Evolutionary conservation across 2,888 invertebrate genomes (phyloP).

Genomic region (Escarpia spicata): DNA sequence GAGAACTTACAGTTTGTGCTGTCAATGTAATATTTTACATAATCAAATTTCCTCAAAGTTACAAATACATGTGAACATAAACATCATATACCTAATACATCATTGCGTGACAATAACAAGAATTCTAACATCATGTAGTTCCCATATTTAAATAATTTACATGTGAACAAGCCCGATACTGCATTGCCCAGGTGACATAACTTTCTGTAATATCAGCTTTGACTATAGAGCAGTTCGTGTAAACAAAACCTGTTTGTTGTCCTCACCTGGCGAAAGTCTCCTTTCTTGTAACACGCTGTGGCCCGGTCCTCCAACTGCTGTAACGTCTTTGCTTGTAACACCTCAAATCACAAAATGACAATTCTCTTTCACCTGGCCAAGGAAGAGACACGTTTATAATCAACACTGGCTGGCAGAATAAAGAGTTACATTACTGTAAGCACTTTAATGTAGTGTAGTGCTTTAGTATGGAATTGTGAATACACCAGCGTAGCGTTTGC

Average conservation of each 20-base stretch:
- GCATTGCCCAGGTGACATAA: no score
- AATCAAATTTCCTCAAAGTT: no score
- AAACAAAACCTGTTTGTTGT: not conserved
- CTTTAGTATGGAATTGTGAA: not conserved
- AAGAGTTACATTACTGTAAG: not conserved
- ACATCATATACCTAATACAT: no score
- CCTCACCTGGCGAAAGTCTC: slow-evolving; percentile 82
- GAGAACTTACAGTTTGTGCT: no score
- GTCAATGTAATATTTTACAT: no score
- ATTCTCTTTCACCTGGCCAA: not conserved
- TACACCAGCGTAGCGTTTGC: no score
- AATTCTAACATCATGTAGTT: no score
- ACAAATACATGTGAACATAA: no score
- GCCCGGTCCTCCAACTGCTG: slow-evolving; percentile 50
- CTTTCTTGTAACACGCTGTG: slow-evolving; percentile 64
- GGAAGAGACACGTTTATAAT: not conserved
- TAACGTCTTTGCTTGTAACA: slow-evolving; percentile 51
- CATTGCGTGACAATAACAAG: no score
- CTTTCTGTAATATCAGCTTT: no score
- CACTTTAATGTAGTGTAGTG: not conserved
- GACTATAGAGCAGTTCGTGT: not conserved
- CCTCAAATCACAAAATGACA: slow-evolving; percentile 44
- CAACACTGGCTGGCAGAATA: not conserved
- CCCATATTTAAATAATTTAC: no score
- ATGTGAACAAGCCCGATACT: no score